A percentile compares a stretch with the other conserved stretches of the same genome.
Conservation (phyloP, 2,797 vertebrate species). For the Heterohyrax brucei region DNA sequence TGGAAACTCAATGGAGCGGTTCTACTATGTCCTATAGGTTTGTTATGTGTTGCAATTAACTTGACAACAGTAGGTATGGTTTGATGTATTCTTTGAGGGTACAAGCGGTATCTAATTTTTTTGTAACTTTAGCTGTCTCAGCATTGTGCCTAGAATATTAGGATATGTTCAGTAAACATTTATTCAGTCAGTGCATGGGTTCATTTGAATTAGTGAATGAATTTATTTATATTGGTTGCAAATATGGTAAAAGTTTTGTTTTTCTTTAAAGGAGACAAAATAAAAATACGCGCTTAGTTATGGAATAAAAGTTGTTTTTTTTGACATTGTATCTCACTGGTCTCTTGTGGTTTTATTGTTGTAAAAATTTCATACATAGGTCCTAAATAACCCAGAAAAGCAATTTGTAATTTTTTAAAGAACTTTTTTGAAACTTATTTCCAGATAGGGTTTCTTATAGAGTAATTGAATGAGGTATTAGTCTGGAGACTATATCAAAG, state of each 20-base stretch:
- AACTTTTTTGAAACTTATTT: slow-evolving; percentile 61
- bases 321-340: slow-evolving; percentile 48
- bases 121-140: not conserved
- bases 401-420: slow-evolving; percentile 54
- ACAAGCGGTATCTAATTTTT: slow-evolving; percentile 30
- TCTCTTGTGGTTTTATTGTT: slow-evolving; percentile 53
- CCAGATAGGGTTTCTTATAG: slow-evolving; percentile 22
- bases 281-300: slow-evolving; percentile 58
- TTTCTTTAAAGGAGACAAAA: slow-evolving; percentile 51
- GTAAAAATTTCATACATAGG: slow-evolving; percentile 27
- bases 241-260: slow-evolving; percentile 66
- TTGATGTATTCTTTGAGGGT: not conserved
- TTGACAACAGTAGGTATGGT: too few species aligned
- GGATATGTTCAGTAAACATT: not conserved
- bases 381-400: slow-evolving; percentile 28
- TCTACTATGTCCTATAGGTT: too few species aligned
- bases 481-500: slow-evolving; percentile 12
- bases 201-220: slow-evolving; percentile 66
- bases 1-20: too few species aligned
- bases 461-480: slow-evolving; percentile 22
- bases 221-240: slow-evolving; percentile 52
- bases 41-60: too few species aligned
- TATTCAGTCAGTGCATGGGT: slow-evolving; percentile 16
- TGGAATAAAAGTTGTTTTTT: not conserved
- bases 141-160: slow-evolving; percentile 32